phyloP scores from a whole-genome alignment of 2,113 vertebrate species.

The Collichthys lucidus region DNA sequence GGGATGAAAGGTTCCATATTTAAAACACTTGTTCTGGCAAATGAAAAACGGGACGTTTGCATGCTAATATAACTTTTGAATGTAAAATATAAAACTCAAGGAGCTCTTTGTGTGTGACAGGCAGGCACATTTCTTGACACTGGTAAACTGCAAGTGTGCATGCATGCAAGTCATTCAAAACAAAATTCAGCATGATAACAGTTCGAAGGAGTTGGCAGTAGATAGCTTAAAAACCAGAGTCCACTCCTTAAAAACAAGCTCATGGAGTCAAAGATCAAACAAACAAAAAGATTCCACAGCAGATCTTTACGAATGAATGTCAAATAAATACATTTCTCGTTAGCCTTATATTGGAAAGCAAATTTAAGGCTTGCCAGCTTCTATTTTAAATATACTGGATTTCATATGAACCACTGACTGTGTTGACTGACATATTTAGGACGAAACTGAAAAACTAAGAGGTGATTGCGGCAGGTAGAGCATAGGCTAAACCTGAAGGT shows the following conservation, averaged over 20 bases:
- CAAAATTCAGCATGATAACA: conserved; percentile 52
- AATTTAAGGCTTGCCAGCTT: conserved; percentile 11
- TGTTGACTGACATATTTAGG: conserved; percentile 1
- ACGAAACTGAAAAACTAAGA: conserved; percentile 8
- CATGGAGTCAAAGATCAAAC: conserved; percentile 58
- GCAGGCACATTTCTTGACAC: conserved; percentile 6
- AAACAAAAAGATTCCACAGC: conserved; percentile 43
- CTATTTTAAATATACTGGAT: conserved; percentile 38
- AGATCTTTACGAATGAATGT: background rate
- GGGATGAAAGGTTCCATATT: background rate
- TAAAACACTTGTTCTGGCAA: background rate
- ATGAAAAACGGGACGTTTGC: background rate
- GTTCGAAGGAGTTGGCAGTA: conserved; percentile 25
- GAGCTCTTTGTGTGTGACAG: background rate
- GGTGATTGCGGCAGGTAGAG: conserved; percentile 28
- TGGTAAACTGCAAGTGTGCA: background rate
- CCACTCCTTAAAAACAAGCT: conserved; percentile 66
- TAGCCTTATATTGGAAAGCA: conserved; percentile 9
- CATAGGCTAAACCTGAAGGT: conserved; percentile 6
- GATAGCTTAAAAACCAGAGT: conserved; percentile 12
- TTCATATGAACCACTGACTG: conserved; percentile 29
- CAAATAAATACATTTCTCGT: background rate
- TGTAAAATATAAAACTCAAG: conserved; percentile 39
- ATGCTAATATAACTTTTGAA: conserved; percentile 30
- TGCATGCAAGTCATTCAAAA: conserved; percentile 53